Evolutionary conservation across 2,113 vertebrate species (phyloP), one percentile per base, ranked within the genome.

Genomic region (human (Homo sapiens)): DNA sequence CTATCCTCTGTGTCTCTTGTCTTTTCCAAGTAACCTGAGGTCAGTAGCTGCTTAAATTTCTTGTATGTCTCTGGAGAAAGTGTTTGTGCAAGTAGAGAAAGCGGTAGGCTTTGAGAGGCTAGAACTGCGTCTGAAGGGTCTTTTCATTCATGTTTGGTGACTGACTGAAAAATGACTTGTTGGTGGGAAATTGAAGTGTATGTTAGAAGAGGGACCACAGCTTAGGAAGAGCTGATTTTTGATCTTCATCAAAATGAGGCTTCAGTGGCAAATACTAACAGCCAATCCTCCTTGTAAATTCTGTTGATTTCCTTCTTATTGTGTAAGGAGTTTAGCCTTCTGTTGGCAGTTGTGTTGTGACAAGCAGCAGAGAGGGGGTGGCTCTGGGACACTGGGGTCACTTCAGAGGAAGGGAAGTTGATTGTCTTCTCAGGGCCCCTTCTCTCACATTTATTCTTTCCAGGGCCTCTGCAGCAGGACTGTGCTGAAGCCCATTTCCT

Each of bases 351-450:
- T 73, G 79, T 43, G 75, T 22, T 73, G 79, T 43, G 87, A 96
- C 66, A 94, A 83, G 73, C 52, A 45, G 30, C 48, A 52, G 93
- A 40, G 80, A 90, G 73, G 84, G 92, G 88, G 92, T 6, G 10
- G 90, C 68, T 82, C 76, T 50, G 84, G 91, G 94, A 87, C 88
- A 59, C 83, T 1, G 32, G 57, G 96, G 94, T 97, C 92, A 87
- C 95, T 87, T 78, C 0, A 11, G 92, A 91, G 97, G 81, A 95
- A 96, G 98, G 98, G 98, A 98, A 98, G 97, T 96, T 55, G 72
- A 96, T 97, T 98, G 95, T 98, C 98, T 98, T 98, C 97, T 97
- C 97, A 98, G 98, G 97, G 91, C 93, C 96, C 97, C 10, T 1
- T 89, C 96, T 84, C 43, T 97, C 93, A 1, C 57, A 72, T 96